Conservation (phyloP, 1,140 invertebrate species). For the Apis dorsata region DNA sequence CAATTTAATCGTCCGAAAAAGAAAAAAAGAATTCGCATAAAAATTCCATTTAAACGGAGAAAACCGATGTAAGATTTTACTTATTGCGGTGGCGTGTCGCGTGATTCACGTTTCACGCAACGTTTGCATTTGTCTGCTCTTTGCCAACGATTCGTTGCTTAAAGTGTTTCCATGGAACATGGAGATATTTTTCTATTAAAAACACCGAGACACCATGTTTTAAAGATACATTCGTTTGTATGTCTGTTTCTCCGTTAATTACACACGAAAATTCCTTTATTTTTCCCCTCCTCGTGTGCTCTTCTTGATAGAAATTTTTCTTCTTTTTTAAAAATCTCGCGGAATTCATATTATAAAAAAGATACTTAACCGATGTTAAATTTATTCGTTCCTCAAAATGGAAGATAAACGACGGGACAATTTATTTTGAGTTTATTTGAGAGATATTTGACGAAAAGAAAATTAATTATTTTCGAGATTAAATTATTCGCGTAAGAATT, state of each 20-base stretch:
- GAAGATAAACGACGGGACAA: background rate
- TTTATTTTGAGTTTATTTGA: background rate
- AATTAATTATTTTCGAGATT: background rate
- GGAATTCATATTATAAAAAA: background rate
- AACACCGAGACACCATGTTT: background rate
- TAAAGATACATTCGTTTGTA: background rate
- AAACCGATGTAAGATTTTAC: conserved; percentile 31
- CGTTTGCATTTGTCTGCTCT: conserved; percentile 30
- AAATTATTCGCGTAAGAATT: background rate
- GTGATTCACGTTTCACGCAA: conserved; percentile 22
- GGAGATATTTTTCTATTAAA: background rate
- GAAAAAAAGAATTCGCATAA: background rate
- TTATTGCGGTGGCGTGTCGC: conserved; percentile 31
- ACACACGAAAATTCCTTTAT: background rate
- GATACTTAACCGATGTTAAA: background rate
- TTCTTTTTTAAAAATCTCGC: background rate
- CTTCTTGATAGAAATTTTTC: background rate
- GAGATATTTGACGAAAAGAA: background rate
- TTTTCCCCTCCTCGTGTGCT: background rate
- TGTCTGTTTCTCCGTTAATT: background rate
- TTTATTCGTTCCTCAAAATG: background rate
- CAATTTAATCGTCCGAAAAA: background rate
- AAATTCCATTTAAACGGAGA: conserved; percentile 21
- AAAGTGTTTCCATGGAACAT: conserved; percentile 11
- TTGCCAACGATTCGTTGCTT: background rate